Base-by-base conservation (phyloP, 2,113 vertebrate genomes). In the Tonatia bakeri region DNA sequence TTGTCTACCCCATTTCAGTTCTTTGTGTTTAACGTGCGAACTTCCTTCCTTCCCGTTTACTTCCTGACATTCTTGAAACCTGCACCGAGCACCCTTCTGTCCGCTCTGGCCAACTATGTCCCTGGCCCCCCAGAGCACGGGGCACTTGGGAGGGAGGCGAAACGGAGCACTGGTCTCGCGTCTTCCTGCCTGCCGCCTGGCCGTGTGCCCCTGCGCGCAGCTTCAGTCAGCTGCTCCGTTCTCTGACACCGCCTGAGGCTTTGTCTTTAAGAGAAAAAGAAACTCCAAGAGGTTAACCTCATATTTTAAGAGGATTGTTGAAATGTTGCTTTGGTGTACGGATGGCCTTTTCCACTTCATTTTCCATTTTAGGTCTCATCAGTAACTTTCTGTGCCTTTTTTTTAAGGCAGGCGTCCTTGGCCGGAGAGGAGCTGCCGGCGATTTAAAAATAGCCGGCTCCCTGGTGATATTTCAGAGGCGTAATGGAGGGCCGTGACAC, bases 391-490 rank as follows among this genome's bases (percentile, higher is more conserved):
- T 90, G 54, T 61, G 88, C 24, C 97, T 96, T 96, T 96, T 96
- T 87, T 89, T 97, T 97, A 87, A 97, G 98, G 96, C 36, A 98
- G 96, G 97, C 95, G 33, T 90, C 97, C 96, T 45, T 91, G 80
- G 96, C 96, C 73, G 97, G 96, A 95, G 98, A 96, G 94, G 89
- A 98, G 97, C 96, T 98, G 73, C 93, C 97, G 85, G 76, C 97
- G 4, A 75, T 97, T 98, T 98, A 92, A 97, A 98, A 98, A 94
- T 96, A 96, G 91, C 93, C 97, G 96, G 93, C 50, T 97, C 73
- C 89, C 95, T 98, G 93, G 97, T 95, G 97, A 98, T 97, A 96
- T 97, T 97, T 97, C 89, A 98, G 98, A 97, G 85, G 54, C 77
- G 4, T 93, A 96, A 97, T 95, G 96, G 81, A 98, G 56, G 61